Conservation (phyloP, 2,113 vertebrate species). For the Larimichthys polyactis region DNA sequence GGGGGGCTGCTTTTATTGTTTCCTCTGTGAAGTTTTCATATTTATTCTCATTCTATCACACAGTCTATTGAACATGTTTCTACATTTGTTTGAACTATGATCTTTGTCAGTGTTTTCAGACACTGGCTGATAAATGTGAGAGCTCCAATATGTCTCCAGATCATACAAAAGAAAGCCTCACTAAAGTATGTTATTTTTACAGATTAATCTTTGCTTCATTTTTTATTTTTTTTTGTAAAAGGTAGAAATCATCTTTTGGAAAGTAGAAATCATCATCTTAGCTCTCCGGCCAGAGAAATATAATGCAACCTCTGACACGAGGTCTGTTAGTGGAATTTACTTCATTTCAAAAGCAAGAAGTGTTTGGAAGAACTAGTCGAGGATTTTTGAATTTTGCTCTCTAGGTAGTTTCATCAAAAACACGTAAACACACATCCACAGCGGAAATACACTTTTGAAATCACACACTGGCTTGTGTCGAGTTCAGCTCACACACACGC, state of each 20-base stretch:
- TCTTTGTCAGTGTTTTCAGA: background rate
- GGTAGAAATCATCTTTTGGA: background rate
- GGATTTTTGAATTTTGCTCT: background rate
- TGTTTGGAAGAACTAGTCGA: background rate
- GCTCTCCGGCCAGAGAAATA: background rate
- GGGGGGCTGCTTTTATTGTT: background rate
- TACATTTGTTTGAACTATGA: background rate
- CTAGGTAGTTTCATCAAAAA: background rate
- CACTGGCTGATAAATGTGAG: background rate
- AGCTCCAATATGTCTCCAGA: background rate
- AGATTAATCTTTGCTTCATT: background rate
- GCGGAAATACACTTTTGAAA: constrained; percentile 5
- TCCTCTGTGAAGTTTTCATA: background rate
- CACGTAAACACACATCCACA: background rate
- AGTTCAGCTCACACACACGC: constrained; percentile 14
- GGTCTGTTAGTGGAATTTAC: background rate
- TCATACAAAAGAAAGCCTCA: background rate
- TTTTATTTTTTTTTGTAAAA: background rate
- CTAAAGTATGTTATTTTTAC: background rate
- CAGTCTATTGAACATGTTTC: background rate
- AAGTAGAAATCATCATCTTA: background rate
- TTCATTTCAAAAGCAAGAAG: background rate
- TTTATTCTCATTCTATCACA: background rate
- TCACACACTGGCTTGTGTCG: background rate
- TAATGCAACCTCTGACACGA: background rate